Conservation (phyloP, 2,113 vertebrate genomes). For the Pseudonaja textilis region DNA sequence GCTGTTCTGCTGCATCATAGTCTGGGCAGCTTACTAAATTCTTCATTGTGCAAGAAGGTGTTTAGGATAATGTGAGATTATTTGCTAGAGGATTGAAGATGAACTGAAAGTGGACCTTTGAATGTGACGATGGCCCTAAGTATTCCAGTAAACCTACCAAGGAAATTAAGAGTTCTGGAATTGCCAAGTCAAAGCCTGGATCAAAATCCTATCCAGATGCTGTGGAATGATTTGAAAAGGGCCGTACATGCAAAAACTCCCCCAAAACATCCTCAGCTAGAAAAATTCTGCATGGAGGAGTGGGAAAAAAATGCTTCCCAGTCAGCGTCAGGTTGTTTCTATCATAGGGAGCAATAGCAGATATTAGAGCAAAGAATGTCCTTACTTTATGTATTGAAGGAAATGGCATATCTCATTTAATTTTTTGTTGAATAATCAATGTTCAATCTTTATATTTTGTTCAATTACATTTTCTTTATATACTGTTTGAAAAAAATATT, state of each 20-base stretch:
- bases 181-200: neutral
- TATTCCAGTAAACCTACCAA: neutral
- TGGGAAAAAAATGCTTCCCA: neutral
- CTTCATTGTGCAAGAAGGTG: neutral
- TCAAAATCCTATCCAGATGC: neutral
- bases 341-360: neutral
- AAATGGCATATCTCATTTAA: neutral
- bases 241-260: neutral
- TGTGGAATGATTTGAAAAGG: neutral
- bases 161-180: neutral
- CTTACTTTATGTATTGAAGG: neutral
- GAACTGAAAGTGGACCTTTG: neutral
- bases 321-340: neutral
- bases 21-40: neutral
- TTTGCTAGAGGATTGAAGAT: neutral
- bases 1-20: neutral
- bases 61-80: neutral
- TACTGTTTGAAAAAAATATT: neutral
- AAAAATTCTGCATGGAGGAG: neutral
- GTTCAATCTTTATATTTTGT: neutral
- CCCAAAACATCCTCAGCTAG: neutral
- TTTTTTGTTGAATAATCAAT: neutral
- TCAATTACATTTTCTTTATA: neutral
- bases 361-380: neutral
- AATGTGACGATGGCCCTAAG: neutral